phyloP scores from a whole-genome alignment of 2,888 invertebrate species.

The Pseudococcus longispinus region DNA sequence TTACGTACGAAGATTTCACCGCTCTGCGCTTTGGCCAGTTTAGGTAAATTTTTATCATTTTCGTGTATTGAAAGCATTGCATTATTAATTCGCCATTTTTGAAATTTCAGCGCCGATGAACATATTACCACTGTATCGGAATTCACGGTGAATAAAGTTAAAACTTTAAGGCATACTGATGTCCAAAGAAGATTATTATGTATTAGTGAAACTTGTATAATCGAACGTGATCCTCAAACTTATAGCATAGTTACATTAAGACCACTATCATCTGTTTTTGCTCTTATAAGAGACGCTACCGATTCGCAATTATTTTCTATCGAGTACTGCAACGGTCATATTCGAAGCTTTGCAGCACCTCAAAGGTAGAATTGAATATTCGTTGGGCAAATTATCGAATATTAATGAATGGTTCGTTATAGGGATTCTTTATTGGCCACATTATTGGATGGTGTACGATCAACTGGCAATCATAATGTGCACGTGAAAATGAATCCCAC shows the following conservation, averaged over 20 bases:
- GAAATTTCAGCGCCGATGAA: constrained; percentile 81
- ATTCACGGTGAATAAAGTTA: constrained; percentile 93
- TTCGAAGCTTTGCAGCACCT: constrained; percentile 86
- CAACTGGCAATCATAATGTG: constrained; percentile 95
- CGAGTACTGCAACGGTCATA: constrained; percentile 91
- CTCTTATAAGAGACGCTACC: constrained; percentile 84
- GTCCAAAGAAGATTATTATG: constrained; percentile 89
- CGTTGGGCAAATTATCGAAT: background rate
- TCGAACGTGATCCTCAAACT: constrained; percentile 96
- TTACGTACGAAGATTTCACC: constrained; percentile 85
- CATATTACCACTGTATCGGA: constrained; percentile 96
- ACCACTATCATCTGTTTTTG: constrained; percentile 84
- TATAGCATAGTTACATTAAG: constrained; percentile 91
- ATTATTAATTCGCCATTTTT: background rate
- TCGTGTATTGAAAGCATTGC: constrained; percentile 45
- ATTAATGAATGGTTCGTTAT: constrained; percentile 59
- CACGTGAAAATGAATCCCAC: constrained; percentile 88
- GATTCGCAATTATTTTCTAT: constrained; percentile 94
- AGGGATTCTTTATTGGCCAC: constrained; percentile 96
- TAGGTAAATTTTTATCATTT: constrained; percentile 68
- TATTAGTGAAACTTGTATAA: constrained; percentile 90
- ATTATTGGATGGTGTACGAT: constrained; percentile 92
- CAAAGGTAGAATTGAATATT: constrained; percentile 73
- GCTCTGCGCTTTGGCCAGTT: constrained; percentile 90
- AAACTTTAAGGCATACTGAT: constrained; percentile 80